Base-by-base conservation (phyloP, 1,140 invertebrate species). In the Drosophila melanica region DNA sequence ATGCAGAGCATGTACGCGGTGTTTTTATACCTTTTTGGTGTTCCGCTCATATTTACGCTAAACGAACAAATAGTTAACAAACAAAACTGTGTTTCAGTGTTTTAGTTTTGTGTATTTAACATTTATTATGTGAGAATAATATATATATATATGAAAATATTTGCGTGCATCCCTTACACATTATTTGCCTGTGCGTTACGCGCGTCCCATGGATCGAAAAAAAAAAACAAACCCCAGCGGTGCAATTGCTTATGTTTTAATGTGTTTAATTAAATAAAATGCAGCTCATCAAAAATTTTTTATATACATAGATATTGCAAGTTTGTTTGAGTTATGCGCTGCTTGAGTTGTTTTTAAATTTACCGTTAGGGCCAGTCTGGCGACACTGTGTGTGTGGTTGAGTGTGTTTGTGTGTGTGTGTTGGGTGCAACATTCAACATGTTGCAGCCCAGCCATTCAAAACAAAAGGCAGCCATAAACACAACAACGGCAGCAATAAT, bases 361-460 rank as follows among this genome's bases (percentile, higher is more conserved):
- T 74, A 74, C 70, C 70, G 70, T 74, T 73, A 73, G 62, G 63
- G 70, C 55, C 48, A 69, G 50, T 68, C 41, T 42, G 27, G 35
- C 23, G 44, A 42, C 50, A 48, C 10, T 55, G 37, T 48, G 42
- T 47, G 42, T 33, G 55, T 35, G n/a, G n/a, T n/a, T 14, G 47
- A n/a, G n/a, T 39, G 37, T 59, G 51, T 35, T n/a, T 42, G 35
- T 42, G 12, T 55, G 50, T 68, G 54, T 67, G 54, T 54, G 18
- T 51, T 68, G 39, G 11, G 14, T 72, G 69, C 63, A 72, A 67
- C 53, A 71, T 71, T 65, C 66, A 70, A 70, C 72, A 75, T 75
- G 72, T 75, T 75, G 72, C 67, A 75, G 53, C 23, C 23, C 35
- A 48, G 57, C 6, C 30, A 50, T 18, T 35, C 54, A 74, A 69